These are phyloP conservation scores for Nyctibius grandis DNA, from an alignment of 2,797 vertebrate genomes.

Conservation along the genomic window DNA sequence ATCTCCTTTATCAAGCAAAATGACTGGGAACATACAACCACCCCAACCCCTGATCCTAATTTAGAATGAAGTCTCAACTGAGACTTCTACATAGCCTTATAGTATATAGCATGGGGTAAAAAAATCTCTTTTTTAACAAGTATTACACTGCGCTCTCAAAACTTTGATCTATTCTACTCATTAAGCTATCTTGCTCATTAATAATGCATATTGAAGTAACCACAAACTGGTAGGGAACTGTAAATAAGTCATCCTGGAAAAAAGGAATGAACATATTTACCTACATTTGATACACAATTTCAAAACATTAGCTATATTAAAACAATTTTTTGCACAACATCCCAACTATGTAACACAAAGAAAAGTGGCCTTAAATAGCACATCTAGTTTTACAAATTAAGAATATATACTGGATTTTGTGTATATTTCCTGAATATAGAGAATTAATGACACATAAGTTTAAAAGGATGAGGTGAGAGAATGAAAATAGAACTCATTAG, in stretches of 20 bases:
- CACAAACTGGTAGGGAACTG: neutral
- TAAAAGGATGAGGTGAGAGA: neutral
- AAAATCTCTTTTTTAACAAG: neutral
- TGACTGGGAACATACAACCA: neutral
- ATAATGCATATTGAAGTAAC: neutral
- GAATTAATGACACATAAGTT: neutral
- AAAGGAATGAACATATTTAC: neutral
- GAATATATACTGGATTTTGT: neutral
- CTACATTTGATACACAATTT: neutral
- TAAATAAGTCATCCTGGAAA: neutral
- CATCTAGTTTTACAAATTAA: neutral
- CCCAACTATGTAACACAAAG: neutral
- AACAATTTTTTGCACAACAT: neutral
- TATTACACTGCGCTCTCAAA: neutral
- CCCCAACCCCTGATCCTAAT: accelerated
- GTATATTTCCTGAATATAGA: neutral
- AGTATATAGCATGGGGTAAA: neutral
- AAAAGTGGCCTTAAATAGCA: neutral
- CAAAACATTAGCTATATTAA: neutral
- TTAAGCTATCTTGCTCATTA: neutral
- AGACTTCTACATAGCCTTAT: neutral
- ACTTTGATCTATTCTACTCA: neutral
- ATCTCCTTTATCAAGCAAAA: neutral
- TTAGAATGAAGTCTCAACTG: neutral
- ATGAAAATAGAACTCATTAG: neutral